A percentile compares a stretch with the other conserved stretches of the same genome.
phyloP scores from a whole-genome alignment of 2,113 vertebrate species.

The Mus musculus region DNA sequence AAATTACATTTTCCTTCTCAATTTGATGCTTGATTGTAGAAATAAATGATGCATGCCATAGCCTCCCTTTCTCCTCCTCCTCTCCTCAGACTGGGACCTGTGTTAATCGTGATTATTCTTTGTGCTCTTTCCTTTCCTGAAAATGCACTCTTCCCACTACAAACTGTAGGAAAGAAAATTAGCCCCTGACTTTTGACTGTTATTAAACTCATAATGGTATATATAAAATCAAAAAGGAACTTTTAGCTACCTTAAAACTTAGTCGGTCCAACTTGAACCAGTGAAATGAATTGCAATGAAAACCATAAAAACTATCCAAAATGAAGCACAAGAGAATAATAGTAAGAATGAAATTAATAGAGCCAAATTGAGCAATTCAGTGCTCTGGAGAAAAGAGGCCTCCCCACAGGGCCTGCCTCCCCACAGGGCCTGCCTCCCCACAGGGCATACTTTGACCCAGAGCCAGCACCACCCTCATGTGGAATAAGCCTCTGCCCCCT shows the following conservation, averaged over 20 bases:
- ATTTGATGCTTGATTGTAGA: conserved; percentile 8
- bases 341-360: neutral
- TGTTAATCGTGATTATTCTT: neutral
- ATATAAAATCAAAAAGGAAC: neutral
- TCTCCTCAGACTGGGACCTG: neutral
- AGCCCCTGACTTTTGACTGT: neutral
- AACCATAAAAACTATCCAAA: neutral
- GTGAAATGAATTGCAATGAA: neutral
- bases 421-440: neutral
- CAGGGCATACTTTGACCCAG: neutral
- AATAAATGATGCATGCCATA: neutral
- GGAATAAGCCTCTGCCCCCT: neutral
- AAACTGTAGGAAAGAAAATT: neutral
- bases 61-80: neutral
- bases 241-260: neutral
- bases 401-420: neutral
- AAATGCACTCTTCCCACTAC: neutral
- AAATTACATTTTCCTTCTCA: neutral
- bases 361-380: neutral
- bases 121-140: neutral
- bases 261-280: neutral
- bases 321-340: neutral
- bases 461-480: neutral
- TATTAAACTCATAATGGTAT: neutral
- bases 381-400: neutral